These are phyloP conservation scores for Pterobdella sp. DNA, from an alignment of 2,888 invertebrate species.

Conservation along the genomic window DNA sequence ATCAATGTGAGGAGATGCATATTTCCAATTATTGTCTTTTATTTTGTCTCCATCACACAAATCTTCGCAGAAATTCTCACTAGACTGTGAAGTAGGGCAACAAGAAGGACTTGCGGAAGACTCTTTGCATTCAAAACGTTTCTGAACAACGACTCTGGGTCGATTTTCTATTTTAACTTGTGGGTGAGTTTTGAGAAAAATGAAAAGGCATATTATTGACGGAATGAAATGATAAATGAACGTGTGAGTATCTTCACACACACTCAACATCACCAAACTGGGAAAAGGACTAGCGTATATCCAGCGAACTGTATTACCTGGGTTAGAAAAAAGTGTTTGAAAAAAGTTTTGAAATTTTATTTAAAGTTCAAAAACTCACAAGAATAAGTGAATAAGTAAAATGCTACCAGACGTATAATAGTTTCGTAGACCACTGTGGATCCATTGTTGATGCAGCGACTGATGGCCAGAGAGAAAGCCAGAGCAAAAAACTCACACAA, in stretches of 20 bases:
- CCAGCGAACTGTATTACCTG: not conserved
- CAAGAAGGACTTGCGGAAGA: not conserved
- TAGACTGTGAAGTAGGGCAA: not conserved
- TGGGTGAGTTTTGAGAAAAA: not conserved
- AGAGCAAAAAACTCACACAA: not conserved
- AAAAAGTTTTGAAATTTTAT: not conserved
- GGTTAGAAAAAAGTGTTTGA: not conserved
- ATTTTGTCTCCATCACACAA: not conserved
- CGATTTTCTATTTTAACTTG: not conserved
- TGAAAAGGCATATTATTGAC: not conserved
- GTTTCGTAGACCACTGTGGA: not conserved
- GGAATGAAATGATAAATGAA: not conserved
- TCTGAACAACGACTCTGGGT: no score
- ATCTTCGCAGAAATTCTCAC: not conserved
- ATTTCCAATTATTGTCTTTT: no score
- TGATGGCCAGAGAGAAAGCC: not conserved
- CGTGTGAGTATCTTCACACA: not conserved
- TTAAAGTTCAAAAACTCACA: not conserved
- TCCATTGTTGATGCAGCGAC: not conserved
- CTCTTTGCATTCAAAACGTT: no score
- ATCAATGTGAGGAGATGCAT: not conserved
- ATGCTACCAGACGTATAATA: not conserved
- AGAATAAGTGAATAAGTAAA: not conserved
- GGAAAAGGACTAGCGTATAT: not conserved
- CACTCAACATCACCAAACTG: conserved; percentile 9